Base-by-base conservation (phyloP, 2,888 invertebrate species). In the Cistogaster globosa region DNA sequence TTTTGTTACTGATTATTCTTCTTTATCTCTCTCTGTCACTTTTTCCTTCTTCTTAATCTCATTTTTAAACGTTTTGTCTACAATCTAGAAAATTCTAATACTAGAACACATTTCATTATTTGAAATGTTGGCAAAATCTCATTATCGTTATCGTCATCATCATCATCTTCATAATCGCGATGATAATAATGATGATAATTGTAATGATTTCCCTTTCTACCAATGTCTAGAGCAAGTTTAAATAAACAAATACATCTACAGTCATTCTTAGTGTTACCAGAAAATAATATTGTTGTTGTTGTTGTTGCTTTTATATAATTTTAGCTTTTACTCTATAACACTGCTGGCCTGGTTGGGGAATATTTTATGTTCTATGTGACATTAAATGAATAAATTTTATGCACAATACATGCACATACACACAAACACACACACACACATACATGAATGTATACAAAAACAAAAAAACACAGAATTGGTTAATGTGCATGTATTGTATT, bases 131-230 rank as follows among this genome's bases (percentile, higher is more conserved):
- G 18, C 0, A 48, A 57, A 11, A 76, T 9, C 42, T 32, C 32
- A n/a, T 12, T 2, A 65, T 12, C 42, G 38, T 9, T 36, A 80
- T 32, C 32, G 6, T 32, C 32, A 32, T 32, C 2, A 32, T 32
- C 7, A 32, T 32, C 8, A 55, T n/a, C 51, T 11, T 1, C 48
- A 38, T 58, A 38, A 60, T 45, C 14, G n/a, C 22, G 14, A 48
- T 60, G 36, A 55, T 38, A 22, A 38, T 67, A 53, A 9, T 60
- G 45, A 58, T 65, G 63, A 45, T 48, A 69, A 45, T 77, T 83
- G 60, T 80, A 84, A 72, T 88, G 89, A 87, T 91, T 91, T 91
- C 91, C 91, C 91, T 91, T 91, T 91, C 91, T 91, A 88, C 90
- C 88, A 88, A 87, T 89, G 91, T 91, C 91, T 91, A 90, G 87